These are phyloP conservation scores for Grammomys surdaster DNA, from an alignment of 2,113 vertebrate species.

Conservation along the genomic window DNA sequence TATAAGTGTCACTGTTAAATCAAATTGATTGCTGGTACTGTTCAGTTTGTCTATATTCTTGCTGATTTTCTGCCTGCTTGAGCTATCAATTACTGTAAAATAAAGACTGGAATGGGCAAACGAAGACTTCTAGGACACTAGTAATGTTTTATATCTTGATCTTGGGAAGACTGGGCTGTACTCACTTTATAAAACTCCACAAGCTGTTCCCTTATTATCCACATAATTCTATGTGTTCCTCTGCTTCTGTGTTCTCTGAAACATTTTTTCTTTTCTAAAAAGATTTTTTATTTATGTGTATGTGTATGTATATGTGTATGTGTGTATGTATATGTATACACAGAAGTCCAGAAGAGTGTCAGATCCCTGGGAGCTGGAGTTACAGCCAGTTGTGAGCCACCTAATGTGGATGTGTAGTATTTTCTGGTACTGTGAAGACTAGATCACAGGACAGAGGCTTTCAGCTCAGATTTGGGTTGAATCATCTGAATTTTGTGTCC, in stretches of 20 bases:
- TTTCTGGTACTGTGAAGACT: background rate
- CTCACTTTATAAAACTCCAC: background rate
- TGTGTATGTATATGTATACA: background rate
- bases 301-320: no score
- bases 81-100: background rate
- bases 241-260: background rate
- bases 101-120: background rate
- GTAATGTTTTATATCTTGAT: background rate
- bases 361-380: background rate
- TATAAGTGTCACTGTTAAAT: background rate
- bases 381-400: background rate
- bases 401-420: background rate
- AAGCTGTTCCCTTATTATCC: background rate
- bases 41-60: background rate
- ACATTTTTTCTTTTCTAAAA: background rate
- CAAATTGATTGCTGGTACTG: background rate
- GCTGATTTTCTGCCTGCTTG: constrained; percentile 33
- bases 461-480: background rate
- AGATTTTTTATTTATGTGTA: background rate
- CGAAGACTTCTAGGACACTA: background rate
- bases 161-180: no score
- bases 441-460: background rate
- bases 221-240: background rate
- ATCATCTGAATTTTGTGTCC: background rate
- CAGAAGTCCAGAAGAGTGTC: background rate